Base-by-base conservation (phyloP, 2,888 invertebrate species). In the Halictus quadricinctus region DNA sequence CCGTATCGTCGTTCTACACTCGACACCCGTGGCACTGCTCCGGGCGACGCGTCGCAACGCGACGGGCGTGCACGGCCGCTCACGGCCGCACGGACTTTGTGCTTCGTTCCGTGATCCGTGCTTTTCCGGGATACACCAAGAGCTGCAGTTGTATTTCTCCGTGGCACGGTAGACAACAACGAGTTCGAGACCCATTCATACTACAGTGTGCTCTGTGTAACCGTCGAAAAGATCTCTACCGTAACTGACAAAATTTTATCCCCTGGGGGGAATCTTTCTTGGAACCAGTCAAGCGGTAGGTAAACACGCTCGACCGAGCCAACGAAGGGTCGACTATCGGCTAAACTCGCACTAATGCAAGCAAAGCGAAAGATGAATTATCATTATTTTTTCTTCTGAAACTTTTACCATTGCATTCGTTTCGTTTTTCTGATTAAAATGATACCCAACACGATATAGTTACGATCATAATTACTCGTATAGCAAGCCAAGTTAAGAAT, bases 1-100 rank as follows among this genome's bases (percentile, higher is more conserved):
- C 91, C 90, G 89, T 92, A 90, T 86, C 88, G 89, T 88, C 90
- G 88, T 88, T 84, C 83, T 84, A 80, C 78, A 76, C 87, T 79
- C 81, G 84, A 77, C 78, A 80, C 86, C 72, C 77, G 73, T 77
- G 83, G 76, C 86, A 64, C 66, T 75, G 80, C 83, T 83, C 54
- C 86, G 64, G 73, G 81, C 66, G 70, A 66, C 54, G 36, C 64
- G 64, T 15, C 60, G 60, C 50, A 7, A 36, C 36, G 46, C 50
- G 18, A 36, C 36, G 46, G 13, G 46, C 12, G 46, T 46, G 46
- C 46, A 46, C 46, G 0, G 54, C 64, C 60, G 29, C 60, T n/a
- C 10, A n/a, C 81, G 54, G 75, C 48, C 54, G 7, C 25, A 74
- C 25, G 54, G 72, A 72, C 66, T 72, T 76, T 60, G 25, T n/a